Evolutionary conservation across 2,797 vertebrate genomes (phyloP), one percentile per base, ranked within the genome.

Genomic region (Paramormyrops hopkinsi): DNA sequence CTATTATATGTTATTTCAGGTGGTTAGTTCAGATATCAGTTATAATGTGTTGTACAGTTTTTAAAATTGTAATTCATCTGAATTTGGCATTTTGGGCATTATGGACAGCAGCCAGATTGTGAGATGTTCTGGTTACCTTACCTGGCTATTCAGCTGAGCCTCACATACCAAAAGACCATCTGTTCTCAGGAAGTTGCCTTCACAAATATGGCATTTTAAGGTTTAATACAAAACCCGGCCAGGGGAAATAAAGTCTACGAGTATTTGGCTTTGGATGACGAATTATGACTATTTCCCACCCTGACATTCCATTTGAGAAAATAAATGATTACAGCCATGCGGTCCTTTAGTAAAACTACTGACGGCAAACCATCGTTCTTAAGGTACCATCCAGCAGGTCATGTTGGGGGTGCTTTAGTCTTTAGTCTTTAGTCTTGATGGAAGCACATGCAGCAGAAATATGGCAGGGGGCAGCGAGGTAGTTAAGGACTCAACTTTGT

Each of bases 271-370:
- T 51, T 51, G 25, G 50, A 53, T 29, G 25, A 51, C 53, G 84
- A 86, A 86, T 86, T 86, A 51, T 86, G 84, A 86, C 46, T 86
- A 51, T 86, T 86, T 54, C 84, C n/a, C 84, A 25, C 9, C 44
- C 46, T 53, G 48, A 86, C 50, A 86, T 86, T 86, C 84, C 48
- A 86, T 53, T 86, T 54, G 50, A 29, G 84, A 12, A 29, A 54
- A 86, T 84, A 48, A 84, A 84, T 86, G 48, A 51, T 86, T 25
- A 33, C 25, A 86, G 84, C 9, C 19, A 84, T 50, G 48, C 44
- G 11, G 48, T 4, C 44, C 46, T 50, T 29, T 33, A 86, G 48
- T 86, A 53, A 86, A 51, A 53, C 46, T 53, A 54, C 84, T 48
- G 48, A 51, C 1, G 48, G 22, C 19, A 86, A 29, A 12, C 73